Conservation (phyloP, 2,113 vertebrate species). For the Rissa tridactyla region DNA sequence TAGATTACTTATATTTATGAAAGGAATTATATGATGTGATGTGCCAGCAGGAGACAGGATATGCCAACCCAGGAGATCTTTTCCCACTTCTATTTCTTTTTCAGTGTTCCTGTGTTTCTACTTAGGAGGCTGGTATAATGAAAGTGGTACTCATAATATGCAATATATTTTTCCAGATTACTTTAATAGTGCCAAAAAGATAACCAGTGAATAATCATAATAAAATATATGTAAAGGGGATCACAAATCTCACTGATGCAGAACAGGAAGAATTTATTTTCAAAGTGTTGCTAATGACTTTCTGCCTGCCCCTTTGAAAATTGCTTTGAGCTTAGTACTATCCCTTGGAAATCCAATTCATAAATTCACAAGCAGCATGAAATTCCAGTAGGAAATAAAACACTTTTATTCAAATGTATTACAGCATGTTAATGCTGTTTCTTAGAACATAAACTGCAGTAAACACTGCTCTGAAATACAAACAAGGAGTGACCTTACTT, state of each 20-base stretch:
- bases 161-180: constrained; percentile 30
- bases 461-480: not conserved
- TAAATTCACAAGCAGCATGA: constrained; percentile 12
- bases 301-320: constrained; percentile 31
- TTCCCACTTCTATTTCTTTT: not conserved
- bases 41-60: constrained; percentile 47
- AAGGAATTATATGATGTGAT: not conserved
- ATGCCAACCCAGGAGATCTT: constrained; percentile 17
- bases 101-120: constrained; percentile 35
- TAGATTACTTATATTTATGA: not conserved
- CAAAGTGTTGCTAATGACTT: constrained; percentile 32
- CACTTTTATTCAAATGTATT: not conserved
- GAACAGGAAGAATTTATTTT: constrained; percentile 55
- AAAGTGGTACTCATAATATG: not conserved
- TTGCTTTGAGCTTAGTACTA: not conserved
- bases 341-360: constrained; percentile 50
- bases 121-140: not conserved
- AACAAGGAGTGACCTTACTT: not conserved
- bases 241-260: constrained; percentile 53
- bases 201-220: constrained; percentile 31
- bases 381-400: constrained; percentile 50
- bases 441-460: not conserved
- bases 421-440: not conserved
- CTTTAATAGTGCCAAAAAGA: constrained; percentile 34
- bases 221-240: constrained; percentile 25